Evolutionary conservation across 2,888 invertebrate species (phyloP).

Genomic region (Cyclophora albipunctata): DNA sequence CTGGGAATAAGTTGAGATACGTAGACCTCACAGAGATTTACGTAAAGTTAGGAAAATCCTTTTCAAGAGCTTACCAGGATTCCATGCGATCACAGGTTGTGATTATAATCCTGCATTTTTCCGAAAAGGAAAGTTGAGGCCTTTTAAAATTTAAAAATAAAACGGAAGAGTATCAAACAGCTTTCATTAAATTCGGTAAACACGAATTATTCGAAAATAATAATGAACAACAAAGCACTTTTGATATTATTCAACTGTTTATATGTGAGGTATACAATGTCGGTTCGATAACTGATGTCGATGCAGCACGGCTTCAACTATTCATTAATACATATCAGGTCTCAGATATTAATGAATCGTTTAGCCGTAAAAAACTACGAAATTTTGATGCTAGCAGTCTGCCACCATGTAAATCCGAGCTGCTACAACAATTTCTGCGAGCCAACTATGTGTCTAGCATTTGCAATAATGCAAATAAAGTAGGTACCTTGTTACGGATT

Average conservation of each 20-base stretch:
- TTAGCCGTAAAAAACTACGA: slow-evolving; percentile 9
- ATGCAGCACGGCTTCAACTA: slow-evolving; percentile 9
- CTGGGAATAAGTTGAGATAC: no score
- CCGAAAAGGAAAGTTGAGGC: slow-evolving; percentile 1
- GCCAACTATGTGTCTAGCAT: slow-evolving; percentile 10
- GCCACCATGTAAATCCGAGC: slow-evolving; percentile 15
- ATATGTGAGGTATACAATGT: slow-evolving; percentile 9
- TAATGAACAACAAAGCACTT: slow-evolving; percentile 3
- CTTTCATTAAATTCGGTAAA: slow-evolving; percentile 1
- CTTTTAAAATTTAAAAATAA: neutral
- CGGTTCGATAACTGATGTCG: slow-evolving; percentile 12
- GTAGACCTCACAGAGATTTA: no score
- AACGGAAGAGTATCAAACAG: neutral
- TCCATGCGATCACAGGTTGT: no score
- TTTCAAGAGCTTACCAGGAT: no score
- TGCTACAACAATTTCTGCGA: slow-evolving; percentile 16
- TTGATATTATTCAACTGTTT: slow-evolving; percentile 9
- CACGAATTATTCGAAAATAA: neutral
- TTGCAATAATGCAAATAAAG: neutral
- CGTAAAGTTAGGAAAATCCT: no score
- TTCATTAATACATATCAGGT: slow-evolving; percentile 13
- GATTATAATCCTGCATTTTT: neutral
- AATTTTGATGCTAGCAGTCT: slow-evolving; percentile 15
- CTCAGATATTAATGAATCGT: slow-evolving; percentile 16
- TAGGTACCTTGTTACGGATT: no score